phyloP scores from a whole-genome alignment of 1,140 invertebrate species.

The Plectrocnemia conspersa region DNA sequence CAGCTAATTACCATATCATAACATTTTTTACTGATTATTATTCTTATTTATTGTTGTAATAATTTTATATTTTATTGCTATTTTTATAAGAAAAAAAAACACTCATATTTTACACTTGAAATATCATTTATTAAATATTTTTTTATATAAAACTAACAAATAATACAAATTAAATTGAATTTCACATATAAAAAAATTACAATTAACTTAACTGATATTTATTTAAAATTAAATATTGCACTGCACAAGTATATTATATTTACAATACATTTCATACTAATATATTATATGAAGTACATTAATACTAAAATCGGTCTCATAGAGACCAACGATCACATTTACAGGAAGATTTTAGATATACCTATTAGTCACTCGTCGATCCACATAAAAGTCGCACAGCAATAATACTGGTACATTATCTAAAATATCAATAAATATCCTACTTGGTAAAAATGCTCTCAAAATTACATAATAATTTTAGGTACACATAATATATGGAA shows the following conservation, averaged over 20 bases:
- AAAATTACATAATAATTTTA: no score
- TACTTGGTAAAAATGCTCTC: no score
- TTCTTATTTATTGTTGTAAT: not conserved
- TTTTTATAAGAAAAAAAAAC: conserved; percentile 10
- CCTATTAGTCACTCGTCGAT: not conserved
- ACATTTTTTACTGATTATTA: no score
- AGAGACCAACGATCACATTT: conserved; percentile 18
- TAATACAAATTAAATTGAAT: conserved; percentile 11
- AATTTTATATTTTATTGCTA: not conserved
- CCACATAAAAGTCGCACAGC: no score
- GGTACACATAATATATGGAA: no score
- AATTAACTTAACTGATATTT: not conserved
- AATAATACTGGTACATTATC: no score
- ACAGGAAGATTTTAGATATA: no score
- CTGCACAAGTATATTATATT: no score
- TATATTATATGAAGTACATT: conserved; percentile 18
- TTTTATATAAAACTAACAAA: conserved; percentile 19
- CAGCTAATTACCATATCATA: no score
- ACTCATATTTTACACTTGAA: conserved; percentile 7
- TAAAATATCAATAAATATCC: no score
- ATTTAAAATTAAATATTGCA: no score
- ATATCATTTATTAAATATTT: conserved; percentile 11
- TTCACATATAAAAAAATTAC: conserved; percentile 11
- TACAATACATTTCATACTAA: conserved; percentile 4
- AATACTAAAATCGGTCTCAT: conserved; percentile 18